A percentile compares a stretch with the other conserved stretches of the same genome.
These are phyloP conservation scores for Tamandua tetradactyla DNA, from an alignment of 2,797 vertebrate species.

Conservation along the genomic window DNA sequence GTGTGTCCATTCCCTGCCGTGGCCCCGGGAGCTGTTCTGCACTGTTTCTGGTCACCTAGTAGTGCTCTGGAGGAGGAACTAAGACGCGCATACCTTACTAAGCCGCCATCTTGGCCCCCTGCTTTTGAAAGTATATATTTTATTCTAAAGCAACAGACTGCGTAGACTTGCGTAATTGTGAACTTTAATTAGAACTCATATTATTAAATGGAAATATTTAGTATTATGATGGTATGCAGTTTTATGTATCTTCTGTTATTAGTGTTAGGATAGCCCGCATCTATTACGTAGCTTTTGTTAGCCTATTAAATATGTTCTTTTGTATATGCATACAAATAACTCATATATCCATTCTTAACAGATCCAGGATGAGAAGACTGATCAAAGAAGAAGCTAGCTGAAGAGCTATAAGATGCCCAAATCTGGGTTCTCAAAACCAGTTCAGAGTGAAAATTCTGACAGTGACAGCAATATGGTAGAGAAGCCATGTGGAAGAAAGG, in stretches of 20 bases:
- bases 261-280: not conserved
- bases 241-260: too few relatives aligned
- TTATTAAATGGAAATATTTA: conserved; percentile 43
- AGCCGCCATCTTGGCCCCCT: too few relatives aligned
- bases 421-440: conserved; percentile 91
- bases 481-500: conserved; percentile 97
- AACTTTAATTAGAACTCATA: conserved; percentile 36
- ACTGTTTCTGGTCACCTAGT: too few relatives aligned
- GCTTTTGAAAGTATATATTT: not conserved
- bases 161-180: not conserved
- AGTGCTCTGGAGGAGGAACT: too few relatives aligned
- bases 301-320: not conserved
- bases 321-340: conserved; percentile 7
- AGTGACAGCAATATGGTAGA: conserved; percentile 99
- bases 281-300: too few relatives aligned
- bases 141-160: not conserved
- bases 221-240: too few relatives aligned
- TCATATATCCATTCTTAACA: conserved; percentile 83
- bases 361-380: conserved; percentile 94
- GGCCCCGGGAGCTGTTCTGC: too few relatives aligned
- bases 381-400: conserved; percentile 92
- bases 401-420: conserved; percentile 98
- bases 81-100: too few relatives aligned
- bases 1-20: too few relatives aligned
- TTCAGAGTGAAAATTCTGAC: conserved; percentile 91